Base-by-base conservation (phyloP, 2,797 vertebrate genomes). In the Zenarchopterus dispar region DNA sequence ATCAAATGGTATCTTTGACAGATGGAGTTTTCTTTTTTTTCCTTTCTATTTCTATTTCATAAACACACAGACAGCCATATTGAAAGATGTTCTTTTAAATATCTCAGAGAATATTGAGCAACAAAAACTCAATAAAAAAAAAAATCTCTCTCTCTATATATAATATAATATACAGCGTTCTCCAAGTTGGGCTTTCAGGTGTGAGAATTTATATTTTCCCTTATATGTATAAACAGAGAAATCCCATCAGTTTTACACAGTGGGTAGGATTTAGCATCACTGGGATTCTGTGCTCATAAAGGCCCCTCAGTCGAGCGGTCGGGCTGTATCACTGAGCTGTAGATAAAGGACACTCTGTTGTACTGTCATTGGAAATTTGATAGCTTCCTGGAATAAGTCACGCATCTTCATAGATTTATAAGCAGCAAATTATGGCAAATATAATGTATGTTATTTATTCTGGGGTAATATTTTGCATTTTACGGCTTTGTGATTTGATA, bases 271-370 rank as follows among this genome's bases (percentile, higher is more conserved):
- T 77, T 70, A 62, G 73, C 67, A 80, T 73, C 61, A 49, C 41
- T 77, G 69, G 56, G 62, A 54, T 64, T 54, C 70, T 78, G 66
- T 64, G 78, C 73, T 81, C 66, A 81, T 83, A 69, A 80, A 78
- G 75, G 45, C 50, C 70, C 71, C 66, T 75, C 78, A 78, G 80
- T 72, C 11, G 44, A 73, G 67, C 72, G 62, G 78, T 75, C 67
- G 56, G 74, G 66, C 62, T 68, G 84, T 81, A 82, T 19, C 54
- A 69, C 72, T 74, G 68, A 81, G 80, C 68, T 78, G 54, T 71
- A 73, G 74, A 85, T 85, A 84, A 85, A 84, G 78, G 72, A 82
- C 60, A 56, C 85, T 85, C 73, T 81, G 82, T 78, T 79, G 75
- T 64, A 48, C 77, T 85, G 73, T 88, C 81, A 82, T 71, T 75